These are phyloP conservation scores for Tipula helvola DNA, from an alignment of 2,888 invertebrate genomes.

Conservation along the genomic window DNA sequence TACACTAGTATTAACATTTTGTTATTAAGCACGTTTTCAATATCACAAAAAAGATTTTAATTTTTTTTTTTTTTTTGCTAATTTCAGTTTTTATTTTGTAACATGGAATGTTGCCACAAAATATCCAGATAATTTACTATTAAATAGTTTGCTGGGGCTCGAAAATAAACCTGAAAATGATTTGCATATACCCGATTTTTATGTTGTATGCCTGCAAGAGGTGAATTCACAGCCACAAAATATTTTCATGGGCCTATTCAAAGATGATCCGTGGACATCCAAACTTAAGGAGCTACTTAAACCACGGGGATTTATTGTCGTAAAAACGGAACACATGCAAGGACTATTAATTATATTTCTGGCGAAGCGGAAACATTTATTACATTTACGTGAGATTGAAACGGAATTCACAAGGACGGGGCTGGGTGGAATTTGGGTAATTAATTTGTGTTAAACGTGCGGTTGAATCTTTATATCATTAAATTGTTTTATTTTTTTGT, in stretches of 20 bases:
- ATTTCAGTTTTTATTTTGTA: constrained; percentile 59
- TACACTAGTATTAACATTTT: not conserved
- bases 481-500: not conserved
- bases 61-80: constrained; percentile 6
- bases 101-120: constrained; percentile 88
- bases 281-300: constrained; percentile 57
- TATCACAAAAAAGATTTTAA: not conserved
- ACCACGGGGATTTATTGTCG: constrained; percentile 56
- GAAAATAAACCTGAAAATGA: constrained; percentile 47
- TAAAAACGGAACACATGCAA: constrained; percentile 70
- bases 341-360: constrained; percentile 72
- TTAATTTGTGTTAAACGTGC: constrained; percentile 58
- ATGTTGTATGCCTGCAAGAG: constrained; percentile 71
- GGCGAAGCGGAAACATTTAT: constrained; percentile 62
- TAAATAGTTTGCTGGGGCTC: constrained; percentile 57
- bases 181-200: constrained; percentile 64
- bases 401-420: constrained; percentile 82
- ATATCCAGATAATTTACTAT: constrained; percentile 55
- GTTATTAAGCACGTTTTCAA: no score
- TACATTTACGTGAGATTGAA: constrained; percentile 73
- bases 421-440: constrained; percentile 84
- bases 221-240: constrained; percentile 80
- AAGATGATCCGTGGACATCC: constrained; percentile 76
- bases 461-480: not conserved
- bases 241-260: constrained; percentile 65